Conservation (phyloP, 2,888 invertebrate species). For the Pyrrhia umbra region DNA sequence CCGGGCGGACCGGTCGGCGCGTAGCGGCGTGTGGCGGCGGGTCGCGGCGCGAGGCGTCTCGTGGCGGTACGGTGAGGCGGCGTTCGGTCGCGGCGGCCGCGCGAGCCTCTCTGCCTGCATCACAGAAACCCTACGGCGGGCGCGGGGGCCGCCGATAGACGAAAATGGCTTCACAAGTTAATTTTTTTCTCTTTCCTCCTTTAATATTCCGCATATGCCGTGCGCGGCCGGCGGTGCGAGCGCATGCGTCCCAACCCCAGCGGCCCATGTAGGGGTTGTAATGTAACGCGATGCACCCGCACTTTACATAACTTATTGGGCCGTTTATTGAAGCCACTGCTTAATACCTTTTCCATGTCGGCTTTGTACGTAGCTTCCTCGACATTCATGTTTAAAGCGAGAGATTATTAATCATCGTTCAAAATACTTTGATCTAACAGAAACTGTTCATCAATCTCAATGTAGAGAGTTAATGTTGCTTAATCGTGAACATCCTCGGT, state of each 20-base stretch:
- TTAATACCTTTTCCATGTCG: slow-evolving; percentile 88
- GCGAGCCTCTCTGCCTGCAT: slow-evolving; percentile 84
- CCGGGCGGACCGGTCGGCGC: slow-evolving; percentile 75
- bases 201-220: slow-evolving; percentile 90
- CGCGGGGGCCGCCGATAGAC: slow-evolving; percentile 87
- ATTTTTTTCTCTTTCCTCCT: slow-evolving; percentile 91
- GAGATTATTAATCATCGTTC: slow-evolving; percentile 84
- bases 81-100: slow-evolving; percentile 80
- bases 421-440: slow-evolving; percentile 76
- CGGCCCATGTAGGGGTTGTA: slow-evolving; percentile 83
- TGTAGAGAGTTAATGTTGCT: slow-evolving; percentile 63
- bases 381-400: slow-evolving; percentile 68
- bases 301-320: slow-evolving; percentile 90
- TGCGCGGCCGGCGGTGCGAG: slow-evolving; percentile 85
- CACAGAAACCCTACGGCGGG: slow-evolving; percentile 82
- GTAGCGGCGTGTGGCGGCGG: slow-evolving; percentile 56
- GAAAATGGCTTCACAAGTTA: slow-evolving; percentile 91
- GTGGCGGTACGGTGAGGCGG: slow-evolving; percentile 48
- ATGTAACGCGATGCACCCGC: slow-evolving; percentile 88
- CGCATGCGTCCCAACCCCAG: slow-evolving; percentile 86
- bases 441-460: slow-evolving; percentile 82
- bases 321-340: slow-evolving; percentile 88
- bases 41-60: slow-evolving; percentile 37
- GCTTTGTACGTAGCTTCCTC: slow-evolving; percentile 85
- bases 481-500: slow-evolving; percentile 55